These are phyloP conservation scores for Bombus haemorrhoidalis DNA, from an alignment of 1,140 invertebrate genomes.

Conservation along the genomic window DNA sequence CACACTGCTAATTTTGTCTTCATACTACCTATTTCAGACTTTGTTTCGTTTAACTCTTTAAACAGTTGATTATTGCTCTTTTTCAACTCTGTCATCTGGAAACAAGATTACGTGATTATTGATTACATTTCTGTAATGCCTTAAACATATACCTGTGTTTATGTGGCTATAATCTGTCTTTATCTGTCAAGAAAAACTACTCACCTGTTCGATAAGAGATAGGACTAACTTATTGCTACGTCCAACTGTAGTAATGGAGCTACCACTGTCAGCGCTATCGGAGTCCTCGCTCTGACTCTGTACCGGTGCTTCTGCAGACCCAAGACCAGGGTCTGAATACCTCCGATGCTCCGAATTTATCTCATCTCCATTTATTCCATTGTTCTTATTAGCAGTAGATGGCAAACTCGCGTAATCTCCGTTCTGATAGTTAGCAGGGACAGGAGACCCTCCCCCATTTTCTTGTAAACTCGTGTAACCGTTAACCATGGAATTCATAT, in stretches of 20 bases:
- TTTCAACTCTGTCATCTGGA: slow-evolving; percentile 80
- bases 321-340: slow-evolving; percentile 84
- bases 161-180: too few relatives aligned
- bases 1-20: slow-evolving; percentile 80
- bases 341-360: slow-evolving; percentile 79
- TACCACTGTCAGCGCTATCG: slow-evolving; percentile 75
- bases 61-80: slow-evolving; percentile 83
- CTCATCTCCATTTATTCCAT: slow-evolving; percentile 69
- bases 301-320: slow-evolving; percentile 77
- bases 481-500: slow-evolving; percentile 69
- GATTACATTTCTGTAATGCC: not conserved
- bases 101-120: not conserved
- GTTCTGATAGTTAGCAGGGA: slow-evolving; percentile 76
- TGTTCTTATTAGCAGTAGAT: slow-evolving; percentile 78
- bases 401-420: slow-evolving; percentile 83
- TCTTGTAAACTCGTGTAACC: slow-evolving; percentile 75
- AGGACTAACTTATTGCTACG: slow-evolving; percentile 81
- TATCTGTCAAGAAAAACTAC: not conserved
- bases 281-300: slow-evolving; percentile 77
- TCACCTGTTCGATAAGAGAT: slow-evolving; percentile 83
- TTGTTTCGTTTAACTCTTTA: slow-evolving; percentile 83
- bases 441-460: slow-evolving; percentile 76
- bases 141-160: not conserved
- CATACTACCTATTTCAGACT: slow-evolving; percentile 81
- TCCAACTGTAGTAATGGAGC: slow-evolving; percentile 79